Evolutionary conservation across 2,797 vertebrate species (phyloP), one percentile per base, ranked within the genome.

Genomic region (Halcyon smyrnensis): DNA sequence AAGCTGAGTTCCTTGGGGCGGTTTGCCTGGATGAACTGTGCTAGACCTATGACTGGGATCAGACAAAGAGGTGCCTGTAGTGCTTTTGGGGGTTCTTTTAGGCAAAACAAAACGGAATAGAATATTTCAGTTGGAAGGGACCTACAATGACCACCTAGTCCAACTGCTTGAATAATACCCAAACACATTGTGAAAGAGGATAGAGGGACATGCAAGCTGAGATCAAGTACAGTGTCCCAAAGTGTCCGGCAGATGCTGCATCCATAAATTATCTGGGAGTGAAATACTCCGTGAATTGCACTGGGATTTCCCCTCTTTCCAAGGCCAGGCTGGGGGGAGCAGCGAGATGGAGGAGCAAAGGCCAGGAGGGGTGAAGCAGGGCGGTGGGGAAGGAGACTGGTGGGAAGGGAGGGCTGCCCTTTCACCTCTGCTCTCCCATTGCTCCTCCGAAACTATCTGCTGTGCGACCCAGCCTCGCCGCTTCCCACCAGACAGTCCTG

Each of bases 401-500:
- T 50, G 76, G 87, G 83, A 57, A 56, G 71, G 87, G 36, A 59
- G 80, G 15, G 24, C 67, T 94, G 88, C 82, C 94, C 96, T 95
- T 89, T 96, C 88, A 74, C 78, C 93, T 67, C 70, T 7, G 57
- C 82, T 77, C 50, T 48, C 30, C 60, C 8, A 0, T 23, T 15
- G 50, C 76, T 83, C 59, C 74, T 82, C 24, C 94, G 27, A 57
- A 74, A 4, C 37, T 75, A 3, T 74, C 57, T 8, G 74, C 73
- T 0, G 1, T 1, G n/a, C 0, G 16, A 84, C 37, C 34, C 74
- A 3, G 48, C 6, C 78, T 34, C 4, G 6, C 51, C 1, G 8
- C 92, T 96, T 96, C 95, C 95, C 95, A 81, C 82, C 87, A 93
- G 91, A 15, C 80, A 84, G 86, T 64, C 57, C 45, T 83, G 90